Conservation (phyloP, 1,140 invertebrate genomes). For the Himalopsyche phryganea region DNA sequence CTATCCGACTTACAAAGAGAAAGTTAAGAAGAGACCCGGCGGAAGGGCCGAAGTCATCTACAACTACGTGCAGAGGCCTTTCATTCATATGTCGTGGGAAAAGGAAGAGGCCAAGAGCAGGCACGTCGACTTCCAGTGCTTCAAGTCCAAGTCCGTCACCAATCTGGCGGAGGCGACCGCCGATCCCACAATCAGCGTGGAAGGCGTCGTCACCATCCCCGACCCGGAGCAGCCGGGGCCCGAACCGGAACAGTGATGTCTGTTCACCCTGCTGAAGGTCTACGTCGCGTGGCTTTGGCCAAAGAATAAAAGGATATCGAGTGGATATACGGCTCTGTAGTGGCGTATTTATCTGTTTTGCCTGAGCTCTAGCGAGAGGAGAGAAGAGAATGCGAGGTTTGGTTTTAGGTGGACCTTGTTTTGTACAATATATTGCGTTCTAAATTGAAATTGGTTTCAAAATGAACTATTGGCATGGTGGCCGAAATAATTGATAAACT, state of each 20-base stretch:
- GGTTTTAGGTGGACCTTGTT: too few species aligned
- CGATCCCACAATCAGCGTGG: slow-evolving; percentile 59
- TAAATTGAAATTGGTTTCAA: too few species aligned
- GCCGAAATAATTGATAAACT: too few species aligned
- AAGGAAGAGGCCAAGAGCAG: slow-evolving; percentile 98
- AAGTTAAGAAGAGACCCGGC: slow-evolving; percentile 85
- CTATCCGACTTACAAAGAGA: slow-evolving; percentile 99
- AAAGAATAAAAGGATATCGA: too few species aligned
- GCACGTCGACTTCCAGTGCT: slow-evolving; percentile 98
- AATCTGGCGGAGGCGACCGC: slow-evolving; percentile 90
- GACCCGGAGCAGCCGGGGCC: slow-evolving; percentile 11
- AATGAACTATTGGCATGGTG: too few species aligned
- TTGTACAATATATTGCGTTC: too few species aligned
- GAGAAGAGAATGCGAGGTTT: too few species aligned
- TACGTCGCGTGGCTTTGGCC: slow-evolving; percentile 2
- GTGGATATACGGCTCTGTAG: slow-evolving; percentile 12
- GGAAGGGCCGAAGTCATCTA: slow-evolving; percentile 95
- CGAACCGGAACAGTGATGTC: slow-evolving; percentile 27
- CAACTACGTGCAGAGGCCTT: slow-evolving; percentile 99
- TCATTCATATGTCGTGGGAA: slow-evolving; percentile 99
- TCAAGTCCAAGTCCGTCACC: slow-evolving; percentile 91
- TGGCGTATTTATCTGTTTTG: too few species aligned
- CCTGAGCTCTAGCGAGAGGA: too few species aligned
- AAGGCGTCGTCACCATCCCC: slow-evolving; percentile 21
- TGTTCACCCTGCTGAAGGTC: slow-evolving; percentile 4